phyloP scores from a whole-genome alignment of 2,797 vertebrate species.

The Nannoperca australis region DNA sequence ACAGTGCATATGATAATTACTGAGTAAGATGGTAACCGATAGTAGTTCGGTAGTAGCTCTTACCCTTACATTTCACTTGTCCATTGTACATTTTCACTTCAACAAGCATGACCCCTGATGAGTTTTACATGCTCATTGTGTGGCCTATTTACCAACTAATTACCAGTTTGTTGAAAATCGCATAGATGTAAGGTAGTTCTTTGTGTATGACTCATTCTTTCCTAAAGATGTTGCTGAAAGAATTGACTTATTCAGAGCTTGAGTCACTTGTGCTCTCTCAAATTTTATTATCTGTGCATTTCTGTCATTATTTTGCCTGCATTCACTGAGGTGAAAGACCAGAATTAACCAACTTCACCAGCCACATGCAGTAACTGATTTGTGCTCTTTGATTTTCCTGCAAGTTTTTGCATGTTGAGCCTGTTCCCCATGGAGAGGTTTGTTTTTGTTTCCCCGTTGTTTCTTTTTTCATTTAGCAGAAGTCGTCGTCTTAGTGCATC shows the following conservation, averaged over 20 bases:
- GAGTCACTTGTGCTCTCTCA: constrained; percentile 13
- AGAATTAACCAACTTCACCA: constrained; percentile 35
- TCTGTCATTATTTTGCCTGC: constrained; percentile 15
- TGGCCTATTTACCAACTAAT: constrained; percentile 20
- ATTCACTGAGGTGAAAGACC: constrained; percentile 27
- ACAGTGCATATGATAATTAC: constrained; percentile 54
- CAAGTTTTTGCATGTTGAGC: constrained; percentile 58
- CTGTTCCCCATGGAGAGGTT: constrained; percentile 44
- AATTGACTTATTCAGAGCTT: constrained; percentile 15
- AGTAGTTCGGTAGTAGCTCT: constrained; percentile 37
- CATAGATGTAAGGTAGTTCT: constrained; percentile 34
- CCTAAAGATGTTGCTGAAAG: constrained; percentile 4
- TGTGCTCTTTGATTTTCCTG: constrained; percentile 56
- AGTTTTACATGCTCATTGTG: constrained; percentile 9
- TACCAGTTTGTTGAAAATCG: constrained; percentile 22
- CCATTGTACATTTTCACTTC: constrained; percentile 22
- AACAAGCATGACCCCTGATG: constrained; percentile 13
- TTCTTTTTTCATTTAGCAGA: constrained; percentile 90
- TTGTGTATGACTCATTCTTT: constrained; percentile 18
- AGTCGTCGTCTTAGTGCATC: constrained; percentile 88
- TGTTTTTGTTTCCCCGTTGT: constrained; percentile 72
- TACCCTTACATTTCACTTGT: constrained; percentile 17
- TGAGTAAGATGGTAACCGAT: constrained; percentile 38
- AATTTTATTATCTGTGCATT: constrained; percentile 13
- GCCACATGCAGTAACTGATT: constrained; percentile 49